Evolutionary conservation across 2,797 vertebrate species (phyloP).

Genomic region (Mastacembelus armatus): DNA sequence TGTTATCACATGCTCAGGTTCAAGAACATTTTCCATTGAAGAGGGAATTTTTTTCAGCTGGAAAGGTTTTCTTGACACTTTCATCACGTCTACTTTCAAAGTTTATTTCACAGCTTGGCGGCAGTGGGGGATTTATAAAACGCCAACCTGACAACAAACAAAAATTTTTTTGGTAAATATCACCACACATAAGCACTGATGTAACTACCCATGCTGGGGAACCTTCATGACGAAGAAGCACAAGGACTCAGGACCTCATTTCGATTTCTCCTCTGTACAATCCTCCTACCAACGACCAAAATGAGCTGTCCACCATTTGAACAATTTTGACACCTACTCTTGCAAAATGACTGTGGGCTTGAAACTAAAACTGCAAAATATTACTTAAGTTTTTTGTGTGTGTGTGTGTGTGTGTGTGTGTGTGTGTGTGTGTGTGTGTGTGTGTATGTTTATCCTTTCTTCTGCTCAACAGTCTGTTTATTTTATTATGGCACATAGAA

Average conservation of each 20-base stretch:
- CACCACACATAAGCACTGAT: conserved; percentile 50
- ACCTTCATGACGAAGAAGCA: conserved; percentile 68
- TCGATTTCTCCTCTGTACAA: conserved; percentile 58
- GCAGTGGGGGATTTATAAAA: conserved; percentile 18
- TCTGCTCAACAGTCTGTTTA: conserved; percentile 14
- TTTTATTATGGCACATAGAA: conserved; percentile 4
- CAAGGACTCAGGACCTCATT: conserved; percentile 56
- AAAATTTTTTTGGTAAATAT: conserved; percentile 33
- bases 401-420: background rate
- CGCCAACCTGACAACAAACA: conserved; percentile 29
- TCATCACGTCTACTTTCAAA: conserved; percentile 5
- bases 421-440: conserved; percentile 4
- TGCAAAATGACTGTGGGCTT: conserved; percentile 67
- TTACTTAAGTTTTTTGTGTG: conserved; percentile 20
- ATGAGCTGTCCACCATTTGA: conserved; percentile 64
- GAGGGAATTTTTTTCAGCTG: conserved; percentile 1
- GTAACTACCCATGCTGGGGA: conserved; percentile 41
- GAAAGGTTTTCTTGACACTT: conserved; percentile 23
- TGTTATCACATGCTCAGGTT: conserved; percentile 69
- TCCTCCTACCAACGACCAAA: conserved; percentile 66
- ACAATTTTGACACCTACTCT: conserved; percentile 70
- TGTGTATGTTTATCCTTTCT: too few species aligned
- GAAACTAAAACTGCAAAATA: conserved; percentile 50
- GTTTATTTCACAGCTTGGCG: conserved; percentile 2
- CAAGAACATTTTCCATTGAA: conserved; percentile 71